Evolutionary conservation across 2,888 invertebrate genomes (phyloP), one percentile per base, ranked within the genome.

Genomic region (Diarsia brunnea): DNA sequence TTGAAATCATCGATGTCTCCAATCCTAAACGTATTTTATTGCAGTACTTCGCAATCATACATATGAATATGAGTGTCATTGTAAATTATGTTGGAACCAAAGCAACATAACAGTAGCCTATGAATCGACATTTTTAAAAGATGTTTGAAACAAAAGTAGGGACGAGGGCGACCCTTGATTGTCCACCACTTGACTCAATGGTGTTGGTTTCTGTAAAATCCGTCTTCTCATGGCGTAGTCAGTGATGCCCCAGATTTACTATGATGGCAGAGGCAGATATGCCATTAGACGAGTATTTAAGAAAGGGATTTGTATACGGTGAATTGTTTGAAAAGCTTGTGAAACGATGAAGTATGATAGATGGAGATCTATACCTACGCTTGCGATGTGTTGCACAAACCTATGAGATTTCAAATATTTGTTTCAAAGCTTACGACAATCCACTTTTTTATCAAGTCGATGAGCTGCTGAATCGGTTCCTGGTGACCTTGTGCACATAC

Each of bases 341-440:
- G 12, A 53, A 24, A 31, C 27, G 43, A 31, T n/a, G 31, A 58
- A 64, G 31, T 43, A 45, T 61, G n/a, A n/a, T n/a, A n/a, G n/a
- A n/a, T n/a, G n/a, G n/a, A n/a, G n/a, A 45, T 61, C 53, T 53
- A 61, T 47, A 7, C 61, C 63, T n/a, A 43, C 63, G 43, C 43
- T 27, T 31, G 43, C 16, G 11, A 69, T 67, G 31, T 60, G 43
- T 60, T 78, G 21, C 24, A 31, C 60, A 14, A 24, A 70, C 43
- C 65, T 78, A 73, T 69, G n/a, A n/a, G 21, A 69, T 73, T 67
- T n/a, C 71, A 81, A 86, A 84, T 81, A 84, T 85, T 79, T 69
- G 69, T 75, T 72, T 45, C 58, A 63, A 77, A 73, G 55, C 78
- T 75, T 76, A 78, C 61, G 73, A 76, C 74, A 60, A 43, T 71